Percentiles rank a stretch among this genome's conserved stretches.
Evolutionary conservation across 2,888 invertebrate species (phyloP).

Genomic region (Corbicula japonica): DNA sequence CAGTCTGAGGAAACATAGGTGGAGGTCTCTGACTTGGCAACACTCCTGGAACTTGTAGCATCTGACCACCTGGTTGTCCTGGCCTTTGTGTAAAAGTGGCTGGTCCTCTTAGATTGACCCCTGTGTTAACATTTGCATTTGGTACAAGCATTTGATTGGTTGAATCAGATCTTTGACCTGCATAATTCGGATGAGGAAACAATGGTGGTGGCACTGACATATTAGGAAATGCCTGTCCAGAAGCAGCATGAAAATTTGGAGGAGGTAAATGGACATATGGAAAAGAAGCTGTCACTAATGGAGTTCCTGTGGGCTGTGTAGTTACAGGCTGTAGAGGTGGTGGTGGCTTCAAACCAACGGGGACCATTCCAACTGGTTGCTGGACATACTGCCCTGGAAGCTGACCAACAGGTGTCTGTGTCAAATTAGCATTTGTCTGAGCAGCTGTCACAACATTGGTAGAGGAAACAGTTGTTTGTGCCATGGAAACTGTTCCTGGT

Average conservation of each 20-base stretch:
- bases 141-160: not conserved
- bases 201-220: not conserved
- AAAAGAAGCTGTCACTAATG: not conserved
- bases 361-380: too few relatives aligned
- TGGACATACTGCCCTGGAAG: too few relatives aligned
- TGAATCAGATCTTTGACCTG: not conserved
- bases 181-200: not conserved
- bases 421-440: too few relatives aligned
- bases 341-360: too few relatives aligned
- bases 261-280: not conserved
- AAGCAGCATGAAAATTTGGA: not conserved
- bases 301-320: too few relatives aligned
- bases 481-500: too few relatives aligned
- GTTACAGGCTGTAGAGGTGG: slow-evolving; percentile 3
- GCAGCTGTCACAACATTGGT: too few relatives aligned
- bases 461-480: too few relatives aligned
- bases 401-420: too few relatives aligned
- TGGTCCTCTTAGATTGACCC: too few relatives aligned
- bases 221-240: not conserved
- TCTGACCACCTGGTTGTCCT: not conserved
- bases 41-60: slow-evolving; percentile 1
- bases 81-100: too few relatives aligned
- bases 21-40: not conserved
- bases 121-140: too few relatives aligned
- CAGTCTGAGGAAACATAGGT: slow-evolving; percentile 1